These are phyloP conservation scores for silkworm (Bombyx mori) DNA, from an alignment of 1,140 invertebrate genomes.

Conservation along the genomic window DNA sequence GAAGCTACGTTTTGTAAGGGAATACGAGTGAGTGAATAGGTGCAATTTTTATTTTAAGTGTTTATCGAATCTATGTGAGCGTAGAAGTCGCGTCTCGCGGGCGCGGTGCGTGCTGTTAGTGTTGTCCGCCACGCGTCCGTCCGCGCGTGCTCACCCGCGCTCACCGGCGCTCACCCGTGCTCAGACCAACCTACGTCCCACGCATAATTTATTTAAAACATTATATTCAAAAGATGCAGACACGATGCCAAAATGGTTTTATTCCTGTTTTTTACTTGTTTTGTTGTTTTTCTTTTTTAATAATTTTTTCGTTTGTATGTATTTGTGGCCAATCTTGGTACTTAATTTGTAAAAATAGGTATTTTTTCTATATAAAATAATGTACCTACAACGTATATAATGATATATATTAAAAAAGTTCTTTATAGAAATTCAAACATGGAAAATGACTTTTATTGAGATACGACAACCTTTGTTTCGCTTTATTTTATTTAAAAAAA, in stretches of 20 bases:
- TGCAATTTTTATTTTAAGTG: conserved; percentile 65
- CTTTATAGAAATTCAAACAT: conserved; percentile 59
- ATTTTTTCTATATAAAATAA: conserved; percentile 68
- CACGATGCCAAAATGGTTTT: conserved; percentile 69
- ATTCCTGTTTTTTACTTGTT: conserved; percentile 69
- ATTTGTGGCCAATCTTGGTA: conserved; percentile 67
- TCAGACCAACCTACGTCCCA: conserved; percentile 21
- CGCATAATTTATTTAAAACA: conserved; percentile 60
- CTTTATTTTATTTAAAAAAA: no score
- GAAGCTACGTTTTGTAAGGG: conserved; percentile 51
- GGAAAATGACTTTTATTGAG: conserved; percentile 48
- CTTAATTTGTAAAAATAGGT: conserved; percentile 67
- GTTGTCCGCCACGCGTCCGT: conserved; percentile 15
- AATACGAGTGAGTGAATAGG: conserved; percentile 65
- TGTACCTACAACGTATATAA: conserved; percentile 64
- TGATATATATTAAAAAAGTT: conserved; percentile 61
- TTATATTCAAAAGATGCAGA: conserved; percentile 53
- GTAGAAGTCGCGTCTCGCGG: conserved; percentile 10
- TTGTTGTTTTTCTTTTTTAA: conserved; percentile 52
- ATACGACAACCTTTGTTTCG: no score
- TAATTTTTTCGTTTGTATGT: conserved; percentile 49
- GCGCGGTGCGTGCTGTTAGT: conserved; percentile 16
- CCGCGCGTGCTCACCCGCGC: conserved; percentile 15
- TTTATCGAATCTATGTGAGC: conserved; percentile 20
- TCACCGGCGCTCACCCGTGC: conserved; percentile 22